These are phyloP conservation scores for Cottus gobio DNA, from an alignment of 2,113 vertebrate genomes.

Conservation along the genomic window DNA sequence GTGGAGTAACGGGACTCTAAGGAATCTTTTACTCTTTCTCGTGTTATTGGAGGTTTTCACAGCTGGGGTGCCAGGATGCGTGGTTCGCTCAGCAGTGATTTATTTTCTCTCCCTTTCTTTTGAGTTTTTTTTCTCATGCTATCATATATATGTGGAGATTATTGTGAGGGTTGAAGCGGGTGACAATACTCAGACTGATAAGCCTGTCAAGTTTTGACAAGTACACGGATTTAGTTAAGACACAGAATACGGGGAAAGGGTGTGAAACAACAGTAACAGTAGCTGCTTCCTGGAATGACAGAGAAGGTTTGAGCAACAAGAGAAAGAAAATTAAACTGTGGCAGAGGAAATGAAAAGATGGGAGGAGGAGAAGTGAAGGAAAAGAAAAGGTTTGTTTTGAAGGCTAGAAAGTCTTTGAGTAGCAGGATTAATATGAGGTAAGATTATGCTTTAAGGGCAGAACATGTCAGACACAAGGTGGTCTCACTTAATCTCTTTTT, in stretches of 20 bases:
- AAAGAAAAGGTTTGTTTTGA: constrained; percentile 24
- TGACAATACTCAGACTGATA: constrained; percentile 47
- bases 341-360: constrained; percentile 23
- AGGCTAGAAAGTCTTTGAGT: constrained; percentile 18
- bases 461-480: constrained; percentile 49
- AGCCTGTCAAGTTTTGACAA: constrained; percentile 43
- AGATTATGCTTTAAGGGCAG: constrained; percentile 28
- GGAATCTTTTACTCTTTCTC: constrained; percentile 65
- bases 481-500: constrained; percentile 57
- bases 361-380: neutral
- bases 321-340: constrained; percentile 26
- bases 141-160: neutral
- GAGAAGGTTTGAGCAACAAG: constrained; percentile 1
- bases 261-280: constrained; percentile 5
- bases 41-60: constrained; percentile 73
- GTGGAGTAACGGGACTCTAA: constrained; percentile 67
- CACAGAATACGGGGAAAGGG: neutral
- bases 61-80: constrained; percentile 50
- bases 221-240: constrained; percentile 13
- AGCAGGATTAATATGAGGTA: constrained; percentile 32
- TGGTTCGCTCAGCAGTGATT: constrained; percentile 16
- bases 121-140: neutral
- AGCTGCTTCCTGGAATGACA: constrained; percentile 9
- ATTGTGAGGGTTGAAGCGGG: neutral
- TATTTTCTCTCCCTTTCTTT: neutral